phyloP scores from a whole-genome alignment of 1,140 invertebrate species.

The Trypoxylus dichotomus region DNA sequence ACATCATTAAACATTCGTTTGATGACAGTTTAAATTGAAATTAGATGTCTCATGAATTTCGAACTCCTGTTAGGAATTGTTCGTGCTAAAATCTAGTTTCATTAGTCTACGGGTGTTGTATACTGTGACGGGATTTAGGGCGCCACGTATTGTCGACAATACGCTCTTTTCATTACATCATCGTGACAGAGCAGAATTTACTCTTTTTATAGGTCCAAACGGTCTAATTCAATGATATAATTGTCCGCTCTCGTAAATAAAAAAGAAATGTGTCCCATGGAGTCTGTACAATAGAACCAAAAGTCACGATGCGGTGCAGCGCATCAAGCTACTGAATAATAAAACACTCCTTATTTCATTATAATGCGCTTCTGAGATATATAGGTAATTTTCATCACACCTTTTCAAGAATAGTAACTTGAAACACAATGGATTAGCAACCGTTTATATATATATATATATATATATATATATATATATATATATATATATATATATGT shows the following conservation, averaged over 20 bases:
- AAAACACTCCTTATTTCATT: too few species aligned
- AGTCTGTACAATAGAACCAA: slow-evolving; percentile 42
- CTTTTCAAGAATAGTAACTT: too few species aligned
- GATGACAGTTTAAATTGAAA: slow-evolving; percentile 9
- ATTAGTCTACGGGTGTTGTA: slow-evolving; percentile 10
- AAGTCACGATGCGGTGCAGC: slow-evolving; percentile 41
- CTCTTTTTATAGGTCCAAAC: slow-evolving; percentile 46
- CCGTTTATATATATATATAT: too few species aligned
- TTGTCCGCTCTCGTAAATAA: slow-evolving; percentile 50
- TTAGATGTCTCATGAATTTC: slow-evolving; percentile 8
- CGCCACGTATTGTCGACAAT: slow-evolving; percentile 41
- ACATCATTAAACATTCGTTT: neutral
- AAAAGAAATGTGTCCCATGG: slow-evolving; percentile 36
- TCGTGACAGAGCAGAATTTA: slow-evolving; percentile 45
- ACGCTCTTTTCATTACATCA: slow-evolving; percentile 47
- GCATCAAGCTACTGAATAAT: too few species aligned
- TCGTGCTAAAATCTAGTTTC: slow-evolving; percentile 16
- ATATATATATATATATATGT: too few species aligned
- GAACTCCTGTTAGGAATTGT: neutral
- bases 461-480: too few species aligned
- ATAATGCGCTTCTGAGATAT: too few species aligned
- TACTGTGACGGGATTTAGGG: slow-evolving; percentile 4
- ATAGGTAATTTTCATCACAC: too few species aligned
- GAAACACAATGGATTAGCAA: too few species aligned
- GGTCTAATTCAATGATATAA: slow-evolving; percentile 52